phyloP scores from a whole-genome alignment of 2,797 vertebrate genomes.

The Hypotaenidia okinawae region DNA sequence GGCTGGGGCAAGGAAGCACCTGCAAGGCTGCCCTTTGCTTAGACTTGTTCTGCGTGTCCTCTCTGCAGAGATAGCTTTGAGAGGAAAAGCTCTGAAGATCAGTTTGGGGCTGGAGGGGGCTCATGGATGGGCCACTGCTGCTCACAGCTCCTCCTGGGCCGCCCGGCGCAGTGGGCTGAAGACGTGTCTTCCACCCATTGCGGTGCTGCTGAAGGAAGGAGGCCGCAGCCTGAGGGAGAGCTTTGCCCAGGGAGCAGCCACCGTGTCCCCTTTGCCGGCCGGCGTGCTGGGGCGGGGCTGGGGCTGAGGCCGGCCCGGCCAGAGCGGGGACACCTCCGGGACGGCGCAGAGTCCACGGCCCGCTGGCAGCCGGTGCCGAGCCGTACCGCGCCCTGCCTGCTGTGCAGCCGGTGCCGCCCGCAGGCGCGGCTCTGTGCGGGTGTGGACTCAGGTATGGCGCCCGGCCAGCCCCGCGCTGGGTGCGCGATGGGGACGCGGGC shows the following conservation, averaged over 20 bases:
- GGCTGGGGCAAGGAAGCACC: neutral
- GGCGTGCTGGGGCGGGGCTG: accelerated
- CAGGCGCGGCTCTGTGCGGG: too few relatives aligned
- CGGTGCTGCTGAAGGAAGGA: neutral
- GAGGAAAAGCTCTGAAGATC: neutral
- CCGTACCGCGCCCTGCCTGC: neutral
- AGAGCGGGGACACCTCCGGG: neutral
- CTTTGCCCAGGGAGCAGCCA: neutral
- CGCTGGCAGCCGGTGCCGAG: neutral
- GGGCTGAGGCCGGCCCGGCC: neutral
- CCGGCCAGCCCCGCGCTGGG: too few relatives aligned
- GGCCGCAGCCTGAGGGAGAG: neutral
- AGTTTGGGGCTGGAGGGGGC: neutral
- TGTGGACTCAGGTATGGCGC: too few relatives aligned
- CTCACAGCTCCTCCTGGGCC: neutral
- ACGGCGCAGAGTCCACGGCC: accelerated
- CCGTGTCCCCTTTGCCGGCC: accelerated
- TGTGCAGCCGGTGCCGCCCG: too few relatives aligned
- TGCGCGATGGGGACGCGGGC: too few relatives aligned
- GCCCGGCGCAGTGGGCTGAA: neutral
- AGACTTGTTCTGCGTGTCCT: neutral
- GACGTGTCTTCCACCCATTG: neutral
- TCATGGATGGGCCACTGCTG: neutral
- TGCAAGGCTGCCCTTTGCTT: neutral
- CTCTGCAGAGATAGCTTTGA: neutral